A percentile compares a stretch with the other conserved stretches of the same genome.
phyloP scores from a whole-genome alignment of 2,888 invertebrate genomes.

The Drosophila differens region DNA sequence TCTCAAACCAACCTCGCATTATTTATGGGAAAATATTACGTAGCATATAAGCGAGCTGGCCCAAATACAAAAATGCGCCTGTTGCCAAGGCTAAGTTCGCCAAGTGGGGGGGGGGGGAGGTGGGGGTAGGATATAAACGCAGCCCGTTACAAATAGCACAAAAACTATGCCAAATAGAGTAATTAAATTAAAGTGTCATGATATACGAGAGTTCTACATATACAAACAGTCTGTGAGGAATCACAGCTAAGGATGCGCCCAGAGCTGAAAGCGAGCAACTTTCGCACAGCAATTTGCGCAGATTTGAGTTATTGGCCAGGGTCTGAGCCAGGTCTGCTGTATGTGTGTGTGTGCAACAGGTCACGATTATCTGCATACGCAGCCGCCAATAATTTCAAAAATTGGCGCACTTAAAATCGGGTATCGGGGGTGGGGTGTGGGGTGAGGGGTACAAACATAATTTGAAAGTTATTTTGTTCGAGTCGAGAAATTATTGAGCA shows the following conservation, averaged over 20 bases:
- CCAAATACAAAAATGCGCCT: slow-evolving; percentile 53
- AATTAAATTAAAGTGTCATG: slow-evolving; percentile 66
- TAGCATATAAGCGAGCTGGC: slow-evolving; percentile 38
- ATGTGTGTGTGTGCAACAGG: slow-evolving; percentile 63
- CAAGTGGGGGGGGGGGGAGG: background rate
- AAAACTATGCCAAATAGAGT: slow-evolving; percentile 68
- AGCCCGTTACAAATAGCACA: background rate
- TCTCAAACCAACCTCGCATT: slow-evolving; percentile 66
- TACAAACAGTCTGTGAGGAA: slow-evolving; percentile 30
- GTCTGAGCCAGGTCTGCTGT: slow-evolving; percentile 7
- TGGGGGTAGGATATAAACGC: background rate
- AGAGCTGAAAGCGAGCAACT: slow-evolving; percentile 27
- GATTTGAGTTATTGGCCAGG: slow-evolving; percentile 58
- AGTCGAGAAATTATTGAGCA: slow-evolving; percentile 83
- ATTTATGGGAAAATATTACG: slow-evolving; percentile 80
- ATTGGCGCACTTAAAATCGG: slow-evolving; percentile 81
- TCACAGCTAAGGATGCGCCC: slow-evolving; percentile 18
- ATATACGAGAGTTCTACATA: slow-evolving; percentile 46
- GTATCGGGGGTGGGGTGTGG: background rate
- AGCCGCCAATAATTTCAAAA: slow-evolving; percentile 82
- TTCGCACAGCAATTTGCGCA: slow-evolving; percentile 59
- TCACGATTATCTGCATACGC: slow-evolving; percentile 84
- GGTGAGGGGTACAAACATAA: slow-evolving; percentile 66
- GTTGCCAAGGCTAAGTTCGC: slow-evolving; percentile 5
- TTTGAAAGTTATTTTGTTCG: slow-evolving; percentile 78